A percentile compares a stretch with the other conserved stretches of the same genome.
These are phyloP conservation scores for Chaetura pelagica DNA, from an alignment of 2,113 vertebrate species.

Conservation along the genomic window DNA sequence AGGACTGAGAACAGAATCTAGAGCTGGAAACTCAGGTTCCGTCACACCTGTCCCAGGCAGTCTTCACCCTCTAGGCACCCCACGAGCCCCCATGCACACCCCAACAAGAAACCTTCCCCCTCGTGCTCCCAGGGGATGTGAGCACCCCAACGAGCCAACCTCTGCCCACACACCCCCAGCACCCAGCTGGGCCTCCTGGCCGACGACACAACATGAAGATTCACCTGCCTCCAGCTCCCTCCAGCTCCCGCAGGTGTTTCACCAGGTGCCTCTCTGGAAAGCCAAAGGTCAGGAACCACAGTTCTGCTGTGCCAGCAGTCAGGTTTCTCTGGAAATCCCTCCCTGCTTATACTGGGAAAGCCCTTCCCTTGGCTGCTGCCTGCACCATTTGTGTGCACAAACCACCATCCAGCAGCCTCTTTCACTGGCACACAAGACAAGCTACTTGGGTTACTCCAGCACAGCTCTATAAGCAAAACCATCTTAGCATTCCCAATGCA, in stretches of 20 bases:
- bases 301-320: background rate
- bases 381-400: rapidly evolving
- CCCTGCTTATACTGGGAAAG: background rate
- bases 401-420: background rate
- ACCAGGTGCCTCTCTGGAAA: background rate
- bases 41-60: background rate
- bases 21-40: background rate
- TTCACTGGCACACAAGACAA: background rate
- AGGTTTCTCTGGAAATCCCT: background rate
- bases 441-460: background rate
- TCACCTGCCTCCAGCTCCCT: background rate
- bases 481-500: background rate
- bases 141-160: background rate
- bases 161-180: rapidly evolving
- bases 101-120: no score
- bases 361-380: background rate
- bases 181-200: background rate
- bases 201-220: rapidly evolving
- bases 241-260: background rate
- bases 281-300: background rate
- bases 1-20: background rate
- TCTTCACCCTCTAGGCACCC: rapidly evolving
- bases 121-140: rapidly evolving
- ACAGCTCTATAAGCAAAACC: background rate
- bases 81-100: rapidly evolving